Base-by-base conservation (phyloP, 1,140 invertebrate species). In the Diabrotica virgifera region DNA sequence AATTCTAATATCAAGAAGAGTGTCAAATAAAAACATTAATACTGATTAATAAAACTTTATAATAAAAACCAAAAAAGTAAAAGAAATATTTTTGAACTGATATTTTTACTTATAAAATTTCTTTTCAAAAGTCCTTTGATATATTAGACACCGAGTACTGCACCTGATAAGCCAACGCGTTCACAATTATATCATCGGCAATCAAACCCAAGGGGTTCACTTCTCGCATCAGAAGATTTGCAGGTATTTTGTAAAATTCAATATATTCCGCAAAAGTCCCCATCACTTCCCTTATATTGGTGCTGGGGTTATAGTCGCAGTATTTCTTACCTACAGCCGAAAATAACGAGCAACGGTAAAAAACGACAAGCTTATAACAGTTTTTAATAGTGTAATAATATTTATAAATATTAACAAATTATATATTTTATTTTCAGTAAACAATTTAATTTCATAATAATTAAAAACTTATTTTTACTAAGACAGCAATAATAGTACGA, bases 221-320 rank as follows among this genome's bases (percentile, higher is more conserved):
- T 74, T 97, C 94, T 57, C 91, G 86, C 93, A 97, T 96, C 54
- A 97, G 80, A 12, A 95, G 92, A 68, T 93, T 94, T 4, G 94
- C 93, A 0, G 94, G 94, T 52, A 97, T 96, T 80, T 95, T 96
- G 75, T 96, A 93, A 76, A 95, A 96, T 74, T 95, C 92, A 14
- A 96, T 96, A 77, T 92, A 96, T 76, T 96, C 93, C 70, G 96
- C 78, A 74, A 96, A 97, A 69, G 93, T 96, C 8, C 89, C 88
- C 55, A 94, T 89, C 0, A 93, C 90, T 52, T 94, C 90, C 74
- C 93, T 93, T 56, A 94, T 80, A 11, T 76, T 77, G 53, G 86
- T 87, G 57, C 87, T 90, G 13, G 84, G 82, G 75, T 93, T 93
- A 68, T 86, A 91, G 78, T 96, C 94, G 73, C 93, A 96, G 73